These are phyloP conservation scores for Cephus cinctus DNA, from an alignment of 1,140 invertebrate genomes.

Conservation along the genomic window DNA sequence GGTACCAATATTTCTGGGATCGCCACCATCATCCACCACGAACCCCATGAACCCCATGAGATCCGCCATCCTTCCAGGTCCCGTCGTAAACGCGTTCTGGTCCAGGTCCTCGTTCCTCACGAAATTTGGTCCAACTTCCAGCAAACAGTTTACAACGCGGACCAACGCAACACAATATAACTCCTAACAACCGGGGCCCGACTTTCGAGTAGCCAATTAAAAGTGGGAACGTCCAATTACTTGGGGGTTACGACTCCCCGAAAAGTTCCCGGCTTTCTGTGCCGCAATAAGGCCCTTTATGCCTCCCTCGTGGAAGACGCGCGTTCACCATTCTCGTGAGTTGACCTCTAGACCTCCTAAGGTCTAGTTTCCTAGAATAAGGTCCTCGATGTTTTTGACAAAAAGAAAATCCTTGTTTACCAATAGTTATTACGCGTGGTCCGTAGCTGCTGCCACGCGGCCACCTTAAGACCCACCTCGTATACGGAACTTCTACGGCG, in stretches of 20 bases:
- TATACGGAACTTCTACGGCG: too few relatives aligned
- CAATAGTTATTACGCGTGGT: too few relatives aligned
- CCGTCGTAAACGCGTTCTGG: constrained; percentile 39
- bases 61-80: constrained; percentile 28
- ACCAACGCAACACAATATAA: constrained; percentile 41
- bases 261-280: not conserved
- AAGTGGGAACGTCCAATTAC: constrained; percentile 53
- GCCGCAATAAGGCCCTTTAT: not conserved
- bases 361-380: too few relatives aligned
- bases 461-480: too few relatives aligned
- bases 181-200: constrained; percentile 45
- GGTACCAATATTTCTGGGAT: constrained; percentile 14
- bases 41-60: constrained; percentile 27
- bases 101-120: constrained; percentile 17
- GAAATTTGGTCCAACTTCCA: constrained; percentile 40
- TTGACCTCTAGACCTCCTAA: too few relatives aligned
- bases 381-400: too few relatives aligned
- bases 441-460: too few relatives aligned
- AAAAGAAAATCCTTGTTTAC: too few relatives aligned
- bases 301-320: too few relatives aligned
- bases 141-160: constrained; percentile 37
- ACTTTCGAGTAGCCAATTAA: constrained; percentile 49
- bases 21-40: constrained; percentile 4
- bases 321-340: too few relatives aligned
- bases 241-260: constrained; percentile 42